Evolutionary conservation across 2,113 vertebrate genomes (phyloP), one percentile per base, ranked within the genome.

Genomic region (Petrocephalus microphthalmus): DNA sequence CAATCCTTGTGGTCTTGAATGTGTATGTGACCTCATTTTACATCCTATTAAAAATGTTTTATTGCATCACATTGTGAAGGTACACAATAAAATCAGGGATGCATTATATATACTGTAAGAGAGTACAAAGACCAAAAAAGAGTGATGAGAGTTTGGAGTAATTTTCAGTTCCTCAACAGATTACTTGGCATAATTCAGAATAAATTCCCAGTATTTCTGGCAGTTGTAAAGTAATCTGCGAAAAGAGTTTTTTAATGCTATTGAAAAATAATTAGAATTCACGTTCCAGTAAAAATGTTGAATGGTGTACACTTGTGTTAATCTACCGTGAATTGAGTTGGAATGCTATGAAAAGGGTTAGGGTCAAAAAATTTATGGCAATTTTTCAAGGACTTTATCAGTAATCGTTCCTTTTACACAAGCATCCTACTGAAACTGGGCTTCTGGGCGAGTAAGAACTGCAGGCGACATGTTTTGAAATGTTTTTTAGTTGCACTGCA

Each of bases 281-380:
- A 84, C 49, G 20, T 11, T 85, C 51, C 17, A 42, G 47, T 86
- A 89, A 71, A 33, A 37, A 8, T 89, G 88, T 25, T 86, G 60
- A 56, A 85, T 86, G 84, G 20, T 29, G 11, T 89, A 90, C 86
- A 51, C 81, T 90, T 86, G 52, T 88, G 53, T 82, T 81, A 71
- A 84, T 90, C 89, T 89, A 84, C 91, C 86, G 88, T 81, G 91
- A 53, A 89, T 82, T 81, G 60, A 25, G 7, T 19, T 53, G 8
- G 86, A 89, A 89, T 84, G 81, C 87, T 89, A 90, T 91, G 64
- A 92, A 86, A 89, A 90, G 22, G 88, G 89, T 88, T 53, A 92
- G 88, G 92, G 90, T 82, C 83, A 89, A 64, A 90, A 93, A 92
- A 91, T 89, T 84, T 71, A 71, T 86, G 83, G 56, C 91, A 91